Evolutionary conservation across 2,113 vertebrate species (phyloP), one percentile per base, ranked within the genome.

Genomic region (Camelus bactrianus): DNA sequence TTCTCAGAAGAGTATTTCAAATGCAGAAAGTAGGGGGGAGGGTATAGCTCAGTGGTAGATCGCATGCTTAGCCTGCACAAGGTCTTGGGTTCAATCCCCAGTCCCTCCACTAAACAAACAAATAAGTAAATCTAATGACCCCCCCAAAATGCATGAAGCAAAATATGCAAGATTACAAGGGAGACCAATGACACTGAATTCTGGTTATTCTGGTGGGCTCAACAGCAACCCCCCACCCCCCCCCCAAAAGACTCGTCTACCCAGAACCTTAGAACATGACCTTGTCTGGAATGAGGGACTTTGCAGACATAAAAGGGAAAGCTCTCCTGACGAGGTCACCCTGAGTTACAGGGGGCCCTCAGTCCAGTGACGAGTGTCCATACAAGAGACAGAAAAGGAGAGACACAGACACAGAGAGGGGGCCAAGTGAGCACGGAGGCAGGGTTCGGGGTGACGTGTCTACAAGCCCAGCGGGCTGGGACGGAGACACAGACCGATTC

Each of bases 401-500:
- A 89, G 46, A 52, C 58, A 60, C 35, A 19, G 56, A 75, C 38
- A 82, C 16, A 82, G 15, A 22, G 87, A 75, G 20, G 22, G 35
- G 35, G 24, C 15, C 2, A 0, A 2, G 35, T 17, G 77, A 60
- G 60, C 54, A 9, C 0, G 1, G 11, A 56, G 58, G 35, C 32
- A 42, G 60, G 67, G 17, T 16, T 9, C 2, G 16, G 48, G 35
- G 62, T 30, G 14, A 32, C 1, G 15, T 6, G 10, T 22, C 50
- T 19, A 20, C 17, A 20, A 8, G 14, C 20, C 81, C 6, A 6
- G 28, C 48, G 50, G 16, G 14, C 10, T 4, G 17, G 14, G 58
- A 32, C 35, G 17, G 38, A 32, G 32, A 8, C n/a, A 0, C 0
- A 16, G 17, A 16, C 0, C 1, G 0, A 7, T 3, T 38, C 70